phyloP scores from a whole-genome alignment of 1,140 invertebrate genomes.

The Megalopta genalis region DNA sequence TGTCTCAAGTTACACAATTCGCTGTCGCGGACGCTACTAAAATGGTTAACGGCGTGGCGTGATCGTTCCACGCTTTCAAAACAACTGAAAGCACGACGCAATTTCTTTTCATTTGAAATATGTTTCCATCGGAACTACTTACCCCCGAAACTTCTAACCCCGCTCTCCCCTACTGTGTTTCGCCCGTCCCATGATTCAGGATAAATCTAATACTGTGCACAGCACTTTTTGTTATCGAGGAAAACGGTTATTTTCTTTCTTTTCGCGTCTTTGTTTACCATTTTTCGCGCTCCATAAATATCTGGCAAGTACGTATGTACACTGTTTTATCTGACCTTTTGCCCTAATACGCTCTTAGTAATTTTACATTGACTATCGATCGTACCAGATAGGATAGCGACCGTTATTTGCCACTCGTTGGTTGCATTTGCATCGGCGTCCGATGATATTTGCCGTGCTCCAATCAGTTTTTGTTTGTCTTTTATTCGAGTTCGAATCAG shows the following conservation, averaged over 20 bases:
- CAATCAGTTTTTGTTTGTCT: slow-evolving; percentile 10
- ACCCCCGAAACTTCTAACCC: no score
- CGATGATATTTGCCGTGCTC: slow-evolving; percentile 14
- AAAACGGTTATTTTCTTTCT: not conserved
- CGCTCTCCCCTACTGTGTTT: no score
- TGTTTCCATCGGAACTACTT: no score
- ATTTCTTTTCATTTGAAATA: no score
- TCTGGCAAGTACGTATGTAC: not conserved
- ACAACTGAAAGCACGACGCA: no score
- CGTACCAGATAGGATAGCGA: not conserved
- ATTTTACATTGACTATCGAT: not conserved
- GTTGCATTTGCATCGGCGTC: slow-evolving; percentile 2
- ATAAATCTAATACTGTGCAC: no score
- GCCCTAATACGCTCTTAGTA: not conserved
- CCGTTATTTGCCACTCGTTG: slow-evolving; percentile 6
- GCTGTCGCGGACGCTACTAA: no score
- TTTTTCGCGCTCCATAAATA: not conserved
- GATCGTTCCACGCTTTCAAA: no score
- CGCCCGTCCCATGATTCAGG: no score
- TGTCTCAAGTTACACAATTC: no score
- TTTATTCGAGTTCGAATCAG: slow-evolving; percentile 3
- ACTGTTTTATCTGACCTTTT: not conserved
- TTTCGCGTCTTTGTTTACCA: not conserved
- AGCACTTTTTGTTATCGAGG: no score
- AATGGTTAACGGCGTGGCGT: no score